Evolutionary conservation across 1,140 invertebrate genomes (phyloP).

Genomic region (Brachionus sp.): DNA sequence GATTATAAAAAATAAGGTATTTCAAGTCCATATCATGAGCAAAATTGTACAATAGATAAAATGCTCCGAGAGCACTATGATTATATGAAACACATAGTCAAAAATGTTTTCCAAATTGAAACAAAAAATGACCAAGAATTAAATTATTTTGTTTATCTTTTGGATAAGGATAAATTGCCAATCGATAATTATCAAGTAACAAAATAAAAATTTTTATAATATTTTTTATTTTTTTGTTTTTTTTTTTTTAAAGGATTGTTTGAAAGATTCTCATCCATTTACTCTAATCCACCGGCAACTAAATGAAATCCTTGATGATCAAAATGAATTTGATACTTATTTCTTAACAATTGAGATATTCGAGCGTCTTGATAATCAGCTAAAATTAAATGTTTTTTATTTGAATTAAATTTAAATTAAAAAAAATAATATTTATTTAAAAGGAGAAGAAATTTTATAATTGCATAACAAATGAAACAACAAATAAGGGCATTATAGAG

Average conservation of each 20-base stretch:
- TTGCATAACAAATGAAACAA: not conserved
- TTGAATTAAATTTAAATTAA: not conserved
- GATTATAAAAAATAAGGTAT: not conserved
- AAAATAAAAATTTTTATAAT: not conserved
- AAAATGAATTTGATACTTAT: slow-evolving; percentile 25
- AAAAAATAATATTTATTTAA: not conserved
- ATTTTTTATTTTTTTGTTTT: not conserved
- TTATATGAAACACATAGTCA: not conserved
- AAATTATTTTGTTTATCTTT: slow-evolving; percentile 17
- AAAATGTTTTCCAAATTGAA: not conserved
- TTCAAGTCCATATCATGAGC: slow-evolving; percentile 20
- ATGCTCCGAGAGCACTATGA: not conserved
- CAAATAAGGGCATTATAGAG: not conserved
- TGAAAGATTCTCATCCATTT: not conserved
- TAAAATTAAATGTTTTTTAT: not conserved
- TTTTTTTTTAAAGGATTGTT: not conserved
- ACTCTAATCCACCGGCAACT: not conserved
- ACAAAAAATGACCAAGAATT: not conserved
- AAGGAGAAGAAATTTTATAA: not conserved
- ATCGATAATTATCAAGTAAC: not conserved
- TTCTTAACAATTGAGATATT: slow-evolving; percentile 14
- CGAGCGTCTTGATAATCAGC: not conserved
- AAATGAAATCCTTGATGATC: slow-evolving; percentile 30
- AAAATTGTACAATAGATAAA: not conserved
- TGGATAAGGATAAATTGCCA: slow-evolving; percentile 10